A percentile compares a stretch with the other conserved stretches of the same genome.
phyloP scores from a whole-genome alignment of 2,113 vertebrate genomes.

The Labrus mixtus region DNA sequence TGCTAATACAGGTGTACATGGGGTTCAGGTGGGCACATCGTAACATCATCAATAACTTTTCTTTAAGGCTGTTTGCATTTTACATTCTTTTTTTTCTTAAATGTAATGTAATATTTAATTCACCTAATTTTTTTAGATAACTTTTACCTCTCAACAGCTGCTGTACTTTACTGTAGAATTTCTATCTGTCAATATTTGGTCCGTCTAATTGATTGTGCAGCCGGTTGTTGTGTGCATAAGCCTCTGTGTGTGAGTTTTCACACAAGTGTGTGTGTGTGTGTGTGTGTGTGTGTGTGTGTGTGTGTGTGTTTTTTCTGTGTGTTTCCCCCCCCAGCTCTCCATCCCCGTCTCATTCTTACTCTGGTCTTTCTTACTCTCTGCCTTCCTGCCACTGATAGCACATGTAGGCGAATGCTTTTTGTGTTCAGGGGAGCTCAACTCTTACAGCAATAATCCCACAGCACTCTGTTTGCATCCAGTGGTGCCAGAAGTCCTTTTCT shows the following conservation, averaged over 20 bases:
- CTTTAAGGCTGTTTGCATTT: no score
- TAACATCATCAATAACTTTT: background rate
- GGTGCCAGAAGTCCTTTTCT: conserved; percentile 21
- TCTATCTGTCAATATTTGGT: background rate
- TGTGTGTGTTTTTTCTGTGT: no score
- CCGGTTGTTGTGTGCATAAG: background rate
- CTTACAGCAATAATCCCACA: conserved; percentile 58
- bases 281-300: conserved; percentile 11
- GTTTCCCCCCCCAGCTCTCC: conserved; percentile 39
- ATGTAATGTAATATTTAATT: background rate
- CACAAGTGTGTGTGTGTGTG: conserved; percentile 15
- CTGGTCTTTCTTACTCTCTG: conserved; percentile 62
- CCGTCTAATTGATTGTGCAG: conserved; percentile 23
- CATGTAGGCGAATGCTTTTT: conserved; percentile 77
- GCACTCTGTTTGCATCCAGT: conserved; percentile 24
- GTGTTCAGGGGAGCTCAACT: conserved; percentile 84
- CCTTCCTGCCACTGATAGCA: conserved; percentile 72
- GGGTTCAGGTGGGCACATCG: background rate
- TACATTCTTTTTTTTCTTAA: background rate
- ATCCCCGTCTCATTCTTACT: conserved; percentile 65
- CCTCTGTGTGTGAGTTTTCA: conserved; percentile 16
- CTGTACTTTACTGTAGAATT: background rate
- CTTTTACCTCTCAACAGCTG: background rate
- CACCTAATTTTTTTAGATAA: background rate
- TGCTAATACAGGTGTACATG: conserved; percentile 1